Base-by-base conservation (phyloP, 2,797 vertebrate genomes). In the Ispidina picta region DNA sequence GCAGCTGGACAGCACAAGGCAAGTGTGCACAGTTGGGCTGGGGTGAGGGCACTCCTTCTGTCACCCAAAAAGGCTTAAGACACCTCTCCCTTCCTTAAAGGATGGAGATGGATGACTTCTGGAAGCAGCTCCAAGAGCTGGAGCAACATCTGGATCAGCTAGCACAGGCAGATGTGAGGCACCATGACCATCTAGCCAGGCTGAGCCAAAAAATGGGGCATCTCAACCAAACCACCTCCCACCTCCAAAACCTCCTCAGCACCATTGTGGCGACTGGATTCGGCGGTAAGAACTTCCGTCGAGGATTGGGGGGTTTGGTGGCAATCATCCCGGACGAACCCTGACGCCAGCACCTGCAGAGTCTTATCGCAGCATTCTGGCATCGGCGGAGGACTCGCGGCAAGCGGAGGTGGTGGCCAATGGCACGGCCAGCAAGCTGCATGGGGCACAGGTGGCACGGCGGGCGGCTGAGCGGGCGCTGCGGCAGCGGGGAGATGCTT, bases 1-100 rank as follows among this genome's bases (percentile, higher is more conserved):
- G 75, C 91, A 88, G 88, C 95, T 98, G 28, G 98, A 98, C 18
- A 94, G 98, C 83, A 96, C 98, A 92, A 98, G 98, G 98, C 98
- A 97, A 96, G 92, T 76, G 60, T 73, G 21, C 3, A 3, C 5
- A 0, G 29, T 39, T 39, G 56, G 28, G 59, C 39, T 73, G 10
- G 15, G 65, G 16, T 7, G 10, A 15, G 29, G 9, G 25, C 4
- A 5, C 19, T 10, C 10, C 14, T 7, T 20, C 4, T 52, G n/a
- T 74, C 18, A 22, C 5, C 8, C 6, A 8, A 0, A 1, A 56
- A 72, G 26, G 8, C 62, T 62, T 72, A 41, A 83, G 46, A n/a
- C 12, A 12, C 5, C 15, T 44, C 18, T 84, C 18, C 21, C 10
- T 54, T 33, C 76, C 28, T 73, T 28, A 77, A 92, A 98, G 98